Evolutionary conservation across 1,140 invertebrate species (phyloP), one percentile per base, ranked within the genome.

Genomic region (Dinoponera quadriceps): DNA sequence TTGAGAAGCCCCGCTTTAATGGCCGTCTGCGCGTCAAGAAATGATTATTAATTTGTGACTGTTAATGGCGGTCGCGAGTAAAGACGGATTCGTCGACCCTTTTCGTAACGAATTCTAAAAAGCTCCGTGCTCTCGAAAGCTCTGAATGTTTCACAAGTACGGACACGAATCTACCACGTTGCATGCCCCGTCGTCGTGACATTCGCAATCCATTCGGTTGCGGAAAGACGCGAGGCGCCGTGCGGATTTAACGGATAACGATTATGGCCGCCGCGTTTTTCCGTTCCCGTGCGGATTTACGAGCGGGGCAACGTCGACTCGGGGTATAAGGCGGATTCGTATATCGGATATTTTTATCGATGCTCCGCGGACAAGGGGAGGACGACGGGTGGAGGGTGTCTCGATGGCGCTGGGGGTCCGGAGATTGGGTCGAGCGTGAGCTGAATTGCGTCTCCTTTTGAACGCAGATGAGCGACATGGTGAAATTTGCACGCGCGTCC

Each of bases 231-330:
- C 75, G 55, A 27, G 51, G 59, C 75, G 29, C 57, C 63, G 62
- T 18, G 57, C 73, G 74, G 82, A 74, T 84, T 84, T 80, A 84
- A 81, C 82, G 82, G 82, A 84, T 84, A 60, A 84, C 82, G 82
- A 84, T 84, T 84, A 84, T 71, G 59, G 65, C 63, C 18, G 25
- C 16, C 29, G 65, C 55, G 57, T 44, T 63, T 81, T 84, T 57
- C 60, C 73, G 33, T 59, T 29, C 49, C 55, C 57, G 29, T 51
- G 48, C 59, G 77, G 75, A 84, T 84, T 84, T 84, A 84, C 75
- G 82, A 84, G 63, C 82, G 49, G n/a, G 14, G 20, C 55, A 55
- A 38, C 22, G 60, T 63, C 81, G 63, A 66, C 44, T 59, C 22
- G 27, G 16, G 22, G 33, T 84, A 68, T 69, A 83, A 63, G 72